Percentiles rank a stretch among this genome's conserved stretches.
phyloP scores from a whole-genome alignment of 2,797 vertebrate genomes.

The Melopsittacus undulatus region DNA sequence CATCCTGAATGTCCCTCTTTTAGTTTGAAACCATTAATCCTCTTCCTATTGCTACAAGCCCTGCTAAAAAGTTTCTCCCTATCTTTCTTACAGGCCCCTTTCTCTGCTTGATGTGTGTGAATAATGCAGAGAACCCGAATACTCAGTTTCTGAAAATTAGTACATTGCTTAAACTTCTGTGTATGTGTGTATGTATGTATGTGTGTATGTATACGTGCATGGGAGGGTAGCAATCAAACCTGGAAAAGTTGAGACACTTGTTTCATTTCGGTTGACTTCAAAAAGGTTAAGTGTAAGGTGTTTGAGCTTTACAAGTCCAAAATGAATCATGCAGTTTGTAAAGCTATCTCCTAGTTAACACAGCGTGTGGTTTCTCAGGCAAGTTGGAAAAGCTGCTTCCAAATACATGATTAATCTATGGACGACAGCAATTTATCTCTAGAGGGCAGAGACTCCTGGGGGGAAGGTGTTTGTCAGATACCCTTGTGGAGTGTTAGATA shows the following conservation, averaged over 20 bases:
- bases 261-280: neutral
- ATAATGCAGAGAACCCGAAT: neutral
- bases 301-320: neutral
- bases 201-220: neutral
- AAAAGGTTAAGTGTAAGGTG: neutral
- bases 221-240: neutral
- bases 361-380: neutral
- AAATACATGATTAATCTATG: constrained; percentile 38
- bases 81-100: neutral
- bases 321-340: neutral
- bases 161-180: neutral
- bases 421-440: constrained; percentile 42
- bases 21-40: neutral
- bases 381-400: neutral
- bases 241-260: neutral
- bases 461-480: constrained; percentile 47
- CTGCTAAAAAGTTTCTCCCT: neutral
- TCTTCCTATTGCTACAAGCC: neutral
- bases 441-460: neutral
- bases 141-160: neutral
- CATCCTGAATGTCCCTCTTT: neutral
- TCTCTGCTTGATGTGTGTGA: neutral
- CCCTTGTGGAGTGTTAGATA: constrained; percentile 10
- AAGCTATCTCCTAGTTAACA: neutral
- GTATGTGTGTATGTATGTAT: rapidly evolving